A percentile compares a stretch with the other conserved stretches of the same genome.
Evolutionary conservation across 2,113 vertebrate genomes (phyloP).

Genomic region (Calidris pygmaea): DNA sequence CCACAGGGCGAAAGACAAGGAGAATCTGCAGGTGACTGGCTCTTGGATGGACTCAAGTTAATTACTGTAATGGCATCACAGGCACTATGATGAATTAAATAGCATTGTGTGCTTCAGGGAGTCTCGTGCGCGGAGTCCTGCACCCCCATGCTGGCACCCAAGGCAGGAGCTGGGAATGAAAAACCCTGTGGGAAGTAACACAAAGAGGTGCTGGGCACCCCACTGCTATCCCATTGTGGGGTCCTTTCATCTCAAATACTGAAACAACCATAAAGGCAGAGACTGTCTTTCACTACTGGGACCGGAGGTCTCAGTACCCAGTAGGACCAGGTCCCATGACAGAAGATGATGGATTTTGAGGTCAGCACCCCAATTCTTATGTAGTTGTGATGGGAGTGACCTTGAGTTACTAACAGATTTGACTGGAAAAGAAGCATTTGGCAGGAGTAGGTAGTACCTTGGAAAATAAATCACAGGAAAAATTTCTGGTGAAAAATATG

Average conservation of each 20-base stretch:
- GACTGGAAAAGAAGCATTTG: background rate
- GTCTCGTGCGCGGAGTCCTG: background rate
- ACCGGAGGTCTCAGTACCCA: background rate
- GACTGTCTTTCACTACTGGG: background rate
- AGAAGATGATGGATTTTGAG: constrained; percentile 41
- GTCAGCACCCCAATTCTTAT: constrained; percentile 15
- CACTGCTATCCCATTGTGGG: background rate
- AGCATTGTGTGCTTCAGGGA: background rate
- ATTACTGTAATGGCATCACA: background rate
- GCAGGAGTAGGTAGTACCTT: background rate
- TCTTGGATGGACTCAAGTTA: background rate
- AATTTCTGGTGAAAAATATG: background rate
- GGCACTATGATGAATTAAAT: background rate
- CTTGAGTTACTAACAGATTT: background rate
- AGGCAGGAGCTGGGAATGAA: background rate
- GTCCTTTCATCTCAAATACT: background rate
- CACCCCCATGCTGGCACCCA: background rate
- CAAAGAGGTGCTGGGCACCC: background rate
- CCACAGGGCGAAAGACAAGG: background rate
- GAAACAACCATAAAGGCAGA: background rate
- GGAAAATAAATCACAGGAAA: background rate
- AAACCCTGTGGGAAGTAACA: background rate
- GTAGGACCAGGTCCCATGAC: background rate
- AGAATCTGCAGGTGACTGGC: background rate
- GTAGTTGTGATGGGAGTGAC: constrained; percentile 16